phyloP scores from a whole-genome alignment of 1,140 invertebrate genomes.

The Drusus annulatus region DNA sequence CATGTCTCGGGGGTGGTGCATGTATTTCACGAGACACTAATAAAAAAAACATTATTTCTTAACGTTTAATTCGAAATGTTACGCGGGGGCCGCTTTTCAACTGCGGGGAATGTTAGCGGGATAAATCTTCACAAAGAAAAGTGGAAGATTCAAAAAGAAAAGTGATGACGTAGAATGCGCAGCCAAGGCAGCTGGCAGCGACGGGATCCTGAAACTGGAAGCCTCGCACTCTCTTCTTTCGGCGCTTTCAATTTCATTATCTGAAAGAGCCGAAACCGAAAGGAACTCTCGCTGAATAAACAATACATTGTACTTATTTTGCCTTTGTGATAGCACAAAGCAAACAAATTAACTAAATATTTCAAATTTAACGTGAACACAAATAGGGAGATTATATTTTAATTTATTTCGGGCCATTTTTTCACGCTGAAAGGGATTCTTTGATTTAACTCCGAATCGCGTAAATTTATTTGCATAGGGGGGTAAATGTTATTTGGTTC shows the following conservation, averaged over 20 bases:
- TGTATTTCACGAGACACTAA: conserved; percentile 4
- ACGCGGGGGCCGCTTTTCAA: not conserved
- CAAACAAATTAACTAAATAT: conserved; percentile 19
- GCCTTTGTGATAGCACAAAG: conserved; percentile 16
- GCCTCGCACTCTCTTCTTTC: not conserved
- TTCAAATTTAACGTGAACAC: not conserved
- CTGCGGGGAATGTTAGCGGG: not conserved
- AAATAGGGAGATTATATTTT: conserved; percentile 25
- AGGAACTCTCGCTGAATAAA: not conserved
- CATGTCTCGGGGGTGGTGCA: not conserved
- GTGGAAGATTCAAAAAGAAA: not conserved
- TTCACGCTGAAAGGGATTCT: not conserved
- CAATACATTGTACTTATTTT: conserved; percentile 19
- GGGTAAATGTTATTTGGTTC: too few species aligned
- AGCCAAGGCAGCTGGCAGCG: too few species aligned
- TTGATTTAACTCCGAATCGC: too few species aligned
- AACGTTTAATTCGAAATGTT: not conserved
- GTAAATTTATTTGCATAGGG: too few species aligned
- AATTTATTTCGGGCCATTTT: not conserved
- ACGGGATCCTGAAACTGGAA: not conserved
- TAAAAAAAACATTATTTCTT: conserved; percentile 9
- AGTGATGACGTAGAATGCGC: not conserved
- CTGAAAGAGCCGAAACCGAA: not conserved
- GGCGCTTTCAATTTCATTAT: conserved; percentile 1
- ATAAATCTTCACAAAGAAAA: conserved; percentile 8